Conservation (phyloP, 1,140 invertebrate species). For the Pseudachorutes palmiensis region DNA sequence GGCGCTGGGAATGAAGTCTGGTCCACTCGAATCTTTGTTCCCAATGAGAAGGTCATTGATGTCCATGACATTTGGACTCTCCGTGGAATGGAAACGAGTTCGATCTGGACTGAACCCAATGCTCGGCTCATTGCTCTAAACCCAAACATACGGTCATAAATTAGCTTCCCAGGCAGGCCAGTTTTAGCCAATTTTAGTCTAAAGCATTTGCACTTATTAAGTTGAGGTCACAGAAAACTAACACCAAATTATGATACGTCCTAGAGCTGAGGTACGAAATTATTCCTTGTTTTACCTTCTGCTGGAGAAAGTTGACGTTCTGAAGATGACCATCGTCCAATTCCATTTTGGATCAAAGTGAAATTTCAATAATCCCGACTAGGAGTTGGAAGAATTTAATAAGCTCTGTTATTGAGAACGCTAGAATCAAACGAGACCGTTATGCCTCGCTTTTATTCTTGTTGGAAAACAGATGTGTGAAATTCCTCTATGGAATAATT, state of each 20-base stretch:
- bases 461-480: neutral
- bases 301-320: neutral
- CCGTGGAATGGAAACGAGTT: constrained; percentile 16
- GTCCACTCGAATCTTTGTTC: neutral
- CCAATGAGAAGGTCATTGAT: neutral
- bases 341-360: neutral
- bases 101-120: constrained; percentile 32
- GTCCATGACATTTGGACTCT: neutral
- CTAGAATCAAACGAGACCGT: neutral
- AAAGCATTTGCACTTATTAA: neutral
- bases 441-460: neutral
- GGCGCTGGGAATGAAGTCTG: neutral
- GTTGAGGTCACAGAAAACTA: too few relatives aligned
- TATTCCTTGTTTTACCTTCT: too few relatives aligned
- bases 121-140: constrained; percentile 16
- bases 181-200: neutral
- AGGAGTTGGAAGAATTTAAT: neutral
- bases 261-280: too few relatives aligned
- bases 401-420: neutral
- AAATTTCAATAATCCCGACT: neutral
- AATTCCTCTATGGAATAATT: neutral
- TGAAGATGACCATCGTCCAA: neutral
- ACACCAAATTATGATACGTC: too few relatives aligned
- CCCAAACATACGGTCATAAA: neutral
- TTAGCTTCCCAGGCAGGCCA: neutral